Conservation (phyloP, 2,113 vertebrate species). For the Hyperopisus bebe region DNA sequence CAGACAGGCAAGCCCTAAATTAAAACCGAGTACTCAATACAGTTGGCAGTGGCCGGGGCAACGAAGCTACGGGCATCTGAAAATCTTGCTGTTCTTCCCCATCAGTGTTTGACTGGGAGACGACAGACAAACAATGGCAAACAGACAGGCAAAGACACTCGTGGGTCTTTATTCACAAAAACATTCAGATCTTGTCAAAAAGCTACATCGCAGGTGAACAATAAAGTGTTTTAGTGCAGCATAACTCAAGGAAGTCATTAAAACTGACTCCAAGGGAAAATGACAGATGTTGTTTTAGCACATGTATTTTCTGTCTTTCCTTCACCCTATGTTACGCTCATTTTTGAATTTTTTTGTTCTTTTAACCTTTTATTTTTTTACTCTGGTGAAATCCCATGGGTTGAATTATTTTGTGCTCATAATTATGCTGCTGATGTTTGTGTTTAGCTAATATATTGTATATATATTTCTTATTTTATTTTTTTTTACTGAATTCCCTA, state of each 20-base stretch:
- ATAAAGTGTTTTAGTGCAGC: slow-evolving; percentile 4
- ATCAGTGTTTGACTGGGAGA: background rate
- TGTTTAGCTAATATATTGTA: background rate
- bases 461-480: no score
- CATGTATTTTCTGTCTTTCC: background rate
- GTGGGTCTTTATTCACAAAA: background rate
- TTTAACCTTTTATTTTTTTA: background rate
- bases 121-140: background rate
- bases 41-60: background rate
- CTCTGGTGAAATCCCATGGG: background rate
- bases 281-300: background rate
- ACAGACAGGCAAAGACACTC: background rate
- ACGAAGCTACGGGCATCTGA: background rate
- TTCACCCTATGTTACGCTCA: background rate
- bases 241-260: background rate
- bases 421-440: background rate
- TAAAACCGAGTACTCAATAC: background rate
- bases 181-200: background rate
- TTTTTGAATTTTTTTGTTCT: slow-evolving; percentile 1
- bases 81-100: background rate
- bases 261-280: background rate
- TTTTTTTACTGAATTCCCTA: background rate
- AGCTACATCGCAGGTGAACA: background rate
- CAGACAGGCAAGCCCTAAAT: background rate
- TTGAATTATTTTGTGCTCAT: background rate